These are phyloP conservation scores for Chromobotia macracanthus DNA, from an alignment of 2,797 vertebrate species.

Conservation along the genomic window DNA sequence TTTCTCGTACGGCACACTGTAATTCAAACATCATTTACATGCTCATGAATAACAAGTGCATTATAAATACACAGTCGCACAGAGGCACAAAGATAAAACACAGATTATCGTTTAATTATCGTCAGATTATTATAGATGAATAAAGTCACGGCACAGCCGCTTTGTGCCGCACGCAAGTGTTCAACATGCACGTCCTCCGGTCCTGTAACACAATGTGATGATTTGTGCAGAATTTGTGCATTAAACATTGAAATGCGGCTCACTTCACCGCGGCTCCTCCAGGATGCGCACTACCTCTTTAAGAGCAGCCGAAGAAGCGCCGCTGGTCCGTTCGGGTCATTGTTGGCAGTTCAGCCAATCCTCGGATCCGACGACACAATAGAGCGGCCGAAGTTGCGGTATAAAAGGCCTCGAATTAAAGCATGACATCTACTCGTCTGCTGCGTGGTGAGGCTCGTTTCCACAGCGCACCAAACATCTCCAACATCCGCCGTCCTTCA, in stretches of 20 bases:
- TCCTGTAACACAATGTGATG: background rate
- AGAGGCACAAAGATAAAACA: no score
- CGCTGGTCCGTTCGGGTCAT: slow-evolving; percentile 92
- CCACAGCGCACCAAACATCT: slow-evolving; percentile 60
- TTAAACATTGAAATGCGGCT: background rate
- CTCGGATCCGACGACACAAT: slow-evolving; percentile 88
- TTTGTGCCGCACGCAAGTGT: no score
- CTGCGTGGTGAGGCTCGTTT: slow-evolving; percentile 69
- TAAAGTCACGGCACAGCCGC: no score
- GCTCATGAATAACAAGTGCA: no score
- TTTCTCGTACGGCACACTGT: no score
- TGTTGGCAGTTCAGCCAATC: slow-evolving; percentile 96
- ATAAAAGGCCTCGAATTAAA: slow-evolving; percentile 95
- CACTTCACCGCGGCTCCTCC: background rate
- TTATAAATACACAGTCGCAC: no score
- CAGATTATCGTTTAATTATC: no score
- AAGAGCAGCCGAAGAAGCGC: slow-evolving; percentile 85
- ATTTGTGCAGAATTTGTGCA: background rate
- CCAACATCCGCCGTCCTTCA: slow-evolving; percentile 42
- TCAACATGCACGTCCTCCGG: no score
- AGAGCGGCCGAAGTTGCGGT: slow-evolving; percentile 90
- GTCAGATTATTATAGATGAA: no score
- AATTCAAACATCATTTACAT: no score
- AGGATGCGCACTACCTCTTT: slow-evolving; percentile 66
- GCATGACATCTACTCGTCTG: slow-evolving; percentile 88